Percentiles rank a stretch among this genome's conserved stretches.
These are phyloP conservation scores for Felis catus DNA, from an alignment of 2,113 vertebrate species.

Conservation along the genomic window F.catus_Fca126_mat1.0 CM031414.1:113283001-113283500, in stretches of 20 bases:
- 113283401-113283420: not conserved
- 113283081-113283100: not conserved
- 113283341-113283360: constrained; percentile 65
- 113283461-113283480: not conserved
- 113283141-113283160: not conserved
- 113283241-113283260: too few relatives aligned
- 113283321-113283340: constrained; percentile 55
- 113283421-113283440: not conserved
- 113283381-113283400: not conserved
- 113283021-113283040: not conserved
- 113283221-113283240: constrained; percentile 39
- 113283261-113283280: too few relatives aligned
- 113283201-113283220: constrained; percentile 32
- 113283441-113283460: not conserved
- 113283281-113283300: constrained; percentile 45
- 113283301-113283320: constrained; percentile 64
- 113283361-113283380: constrained; percentile 44
- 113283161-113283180: constrained; percentile 11
- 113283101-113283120: constrained; percentile 40
- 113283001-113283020: not conserved
- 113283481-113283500: not conserved
- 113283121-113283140: constrained; percentile 51
- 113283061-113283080: not conserved
- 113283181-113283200: constrained; percentile 33
- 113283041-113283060: not conserved